These are phyloP conservation scores for Gadus chalcogrammus DNA, from an alignment of 2,113 vertebrate species.

Conservation along the genomic window DNA sequence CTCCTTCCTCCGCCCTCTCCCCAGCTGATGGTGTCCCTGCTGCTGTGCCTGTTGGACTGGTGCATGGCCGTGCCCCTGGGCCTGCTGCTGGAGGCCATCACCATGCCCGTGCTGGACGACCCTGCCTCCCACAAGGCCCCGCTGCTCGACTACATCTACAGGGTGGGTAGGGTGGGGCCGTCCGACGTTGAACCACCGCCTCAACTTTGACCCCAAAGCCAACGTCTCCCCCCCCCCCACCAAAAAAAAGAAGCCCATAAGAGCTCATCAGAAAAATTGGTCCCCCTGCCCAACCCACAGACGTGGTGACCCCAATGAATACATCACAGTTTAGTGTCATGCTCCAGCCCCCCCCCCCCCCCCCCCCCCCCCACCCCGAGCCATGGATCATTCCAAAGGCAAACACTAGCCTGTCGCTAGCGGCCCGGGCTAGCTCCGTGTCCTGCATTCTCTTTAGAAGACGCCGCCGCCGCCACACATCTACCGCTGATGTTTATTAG, in stretches of 20 bases:
- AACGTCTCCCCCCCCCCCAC: conserved; percentile 10
- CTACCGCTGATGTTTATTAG: conserved; percentile 3
- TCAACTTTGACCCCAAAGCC: conserved; percentile 11
- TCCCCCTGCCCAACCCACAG: conserved; percentile 43
- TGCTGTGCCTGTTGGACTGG: conserved; percentile 96
- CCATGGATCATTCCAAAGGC: too few species aligned
- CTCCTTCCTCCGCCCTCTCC: not conserved
- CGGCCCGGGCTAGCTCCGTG: not conserved
- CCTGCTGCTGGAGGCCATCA: conserved; percentile 85
- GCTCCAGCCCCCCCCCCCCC: not conserved
- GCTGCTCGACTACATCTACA: conserved; percentile 94
- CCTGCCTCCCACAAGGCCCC: conserved; percentile 77
- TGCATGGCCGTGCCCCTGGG: conserved; percentile 91
- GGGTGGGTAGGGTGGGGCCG: conserved; percentile 75
- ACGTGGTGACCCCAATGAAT: conserved; percentile 37
- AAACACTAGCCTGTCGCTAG: not conserved
- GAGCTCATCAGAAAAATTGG: conserved; percentile 48
- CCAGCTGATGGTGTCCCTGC: conserved; percentile 92
- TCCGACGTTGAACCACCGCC: conserved; percentile 12
- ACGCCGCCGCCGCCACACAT: not conserved
- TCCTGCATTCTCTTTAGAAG: too few species aligned
- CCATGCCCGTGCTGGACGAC: conserved; percentile 79
- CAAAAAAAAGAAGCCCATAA: not conserved
- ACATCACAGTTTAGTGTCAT: conserved; percentile 52
- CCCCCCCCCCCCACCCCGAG: too few species aligned